phyloP scores from a whole-genome alignment of 2,888 invertebrate genomes.

The Morinoia aosen region DNA sequence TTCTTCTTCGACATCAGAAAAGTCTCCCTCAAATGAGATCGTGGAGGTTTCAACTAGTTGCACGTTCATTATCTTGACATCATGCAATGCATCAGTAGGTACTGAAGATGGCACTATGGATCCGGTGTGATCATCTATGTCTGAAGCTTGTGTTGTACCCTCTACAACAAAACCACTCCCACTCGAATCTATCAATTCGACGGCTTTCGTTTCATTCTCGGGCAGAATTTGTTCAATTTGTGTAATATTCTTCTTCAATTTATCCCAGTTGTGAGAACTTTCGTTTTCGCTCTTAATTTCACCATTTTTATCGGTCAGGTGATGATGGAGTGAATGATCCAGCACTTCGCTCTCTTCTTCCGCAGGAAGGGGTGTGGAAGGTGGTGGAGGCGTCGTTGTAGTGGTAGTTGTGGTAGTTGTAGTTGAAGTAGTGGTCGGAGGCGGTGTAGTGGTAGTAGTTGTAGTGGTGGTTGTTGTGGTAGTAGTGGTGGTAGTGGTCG shows the following conservation, averaged over 20 bases:
- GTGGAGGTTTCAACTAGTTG: not conserved
- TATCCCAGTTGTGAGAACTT: not conserved
- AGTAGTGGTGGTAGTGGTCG: conserved; percentile 29
- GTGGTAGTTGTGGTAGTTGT: conserved; percentile 48
- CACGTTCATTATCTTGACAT: not conserved
- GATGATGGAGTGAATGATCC: conserved; percentile 7
- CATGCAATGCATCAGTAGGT: not conserved
- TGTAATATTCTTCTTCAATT: not conserved
- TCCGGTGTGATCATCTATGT: not conserved
- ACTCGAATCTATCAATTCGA: not conserved
- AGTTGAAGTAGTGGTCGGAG: conserved; percentile 8
- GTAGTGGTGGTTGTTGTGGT: conserved; percentile 48
- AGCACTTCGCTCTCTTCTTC: not conserved
- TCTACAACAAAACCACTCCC: not conserved
- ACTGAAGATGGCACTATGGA: not conserved
- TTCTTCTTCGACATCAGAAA: not conserved
- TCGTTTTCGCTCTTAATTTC: not conserved
- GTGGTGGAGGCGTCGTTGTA: conserved; percentile 48
- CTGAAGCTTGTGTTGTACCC: not conserved
- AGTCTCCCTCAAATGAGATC: not conserved
- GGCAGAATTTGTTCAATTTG: not conserved
- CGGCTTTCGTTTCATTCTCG: not conserved
- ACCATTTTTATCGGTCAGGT: not conserved
- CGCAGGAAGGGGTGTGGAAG: conserved; percentile 24
- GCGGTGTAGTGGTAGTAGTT: conserved; percentile 49